Percentiles rank a stretch among this genome's conserved stretches.
Evolutionary conservation across 2,113 vertebrate species (phyloP).

Genomic region (Cheilinus undulatus): DNA sequence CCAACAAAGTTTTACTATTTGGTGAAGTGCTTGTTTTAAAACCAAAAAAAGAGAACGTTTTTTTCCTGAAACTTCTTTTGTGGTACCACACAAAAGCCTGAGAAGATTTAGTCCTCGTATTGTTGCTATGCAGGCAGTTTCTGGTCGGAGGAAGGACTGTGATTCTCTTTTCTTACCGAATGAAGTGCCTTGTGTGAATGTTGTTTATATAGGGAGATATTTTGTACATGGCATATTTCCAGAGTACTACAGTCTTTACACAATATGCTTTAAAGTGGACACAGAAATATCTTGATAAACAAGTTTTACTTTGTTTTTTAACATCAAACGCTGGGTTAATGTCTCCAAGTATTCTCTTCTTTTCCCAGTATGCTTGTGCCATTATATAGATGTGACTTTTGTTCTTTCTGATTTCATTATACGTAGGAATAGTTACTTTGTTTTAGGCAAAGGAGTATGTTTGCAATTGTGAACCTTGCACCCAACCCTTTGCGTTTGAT

Average conservation of each 20-base stretch:
- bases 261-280: conserved; percentile 89
- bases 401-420: conserved; percentile 69
- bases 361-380: conserved; percentile 69
- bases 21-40: conserved; percentile 84
- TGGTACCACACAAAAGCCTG: conserved; percentile 66
- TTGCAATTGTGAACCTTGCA: conserved; percentile 67
- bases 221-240: conserved; percentile 95
- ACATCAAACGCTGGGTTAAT: conserved; percentile 74
- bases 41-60: conserved; percentile 45
- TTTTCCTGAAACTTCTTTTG: conserved; percentile 56
- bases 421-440: conserved; percentile 68
- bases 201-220: conserved; percentile 91
- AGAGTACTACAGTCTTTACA: conserved; percentile 92
- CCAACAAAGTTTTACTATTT: conserved; percentile 72
- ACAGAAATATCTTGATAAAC: conserved; percentile 83
- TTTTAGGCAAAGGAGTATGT: conserved; percentile 65
- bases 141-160: conserved; percentile 91
- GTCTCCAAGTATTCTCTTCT: conserved; percentile 72
- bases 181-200: conserved; percentile 99
- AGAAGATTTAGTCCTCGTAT: conserved; percentile 72
- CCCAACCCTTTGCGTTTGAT: conserved; percentile 37
- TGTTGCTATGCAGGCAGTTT: conserved; percentile 90
- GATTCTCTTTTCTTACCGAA: conserved; percentile 87
- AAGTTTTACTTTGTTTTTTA: conserved; percentile 78
- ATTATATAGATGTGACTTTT: conserved; percentile 77